Evolutionary conservation across 2,113 vertebrate species (phyloP), one percentile per base, ranked within the genome.

Genomic region (Aix galericulata): DNA sequence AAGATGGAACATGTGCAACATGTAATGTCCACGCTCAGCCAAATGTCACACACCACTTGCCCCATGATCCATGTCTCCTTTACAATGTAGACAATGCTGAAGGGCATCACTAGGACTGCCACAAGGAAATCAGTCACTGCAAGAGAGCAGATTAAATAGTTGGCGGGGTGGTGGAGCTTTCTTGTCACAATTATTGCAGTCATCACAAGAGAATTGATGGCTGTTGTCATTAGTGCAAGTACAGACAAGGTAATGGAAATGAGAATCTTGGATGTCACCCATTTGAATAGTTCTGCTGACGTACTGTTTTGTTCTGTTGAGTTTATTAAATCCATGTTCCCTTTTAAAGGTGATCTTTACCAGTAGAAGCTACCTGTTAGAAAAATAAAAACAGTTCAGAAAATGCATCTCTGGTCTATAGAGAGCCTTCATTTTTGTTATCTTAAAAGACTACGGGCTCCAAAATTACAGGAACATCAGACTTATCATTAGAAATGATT

Each of bases 1-100:
- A 99, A 88, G 96, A 99, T 99, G 88, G 99, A 99, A 78, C 99
- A 99, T 0, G 99, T 99, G 97, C 99, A 99, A 91, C 99, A 99
- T 0, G 98, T 99, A 64, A 99, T 98, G 85, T 99, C 99, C 77
- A 99, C 98, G 2, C 99, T 99, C 84, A 99, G 96, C 99, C 99
- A 99, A 62, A 99, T 97, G 94, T 99, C 99, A 83, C 99, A 99
- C 91, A 99, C 97, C 71, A 98, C 98, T 94, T 99, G 98, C 9
- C 99, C 99, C 99, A 99, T 99, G 63, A 98, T 97, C 99, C 99
- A 99, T 23, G 97, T 98, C 94, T 99, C 98, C 91, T 98, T 99
- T 79, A 99, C 98, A 52, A 99, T 99, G 93, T 99, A 99, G 81
- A 99, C 97, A 29, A 99, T 99, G 88, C 99, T 99, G 97, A 99